Evolutionary conservation across 2,888 invertebrate species (phyloP).

Genomic region (Malthinus flaveolus): DNA sequence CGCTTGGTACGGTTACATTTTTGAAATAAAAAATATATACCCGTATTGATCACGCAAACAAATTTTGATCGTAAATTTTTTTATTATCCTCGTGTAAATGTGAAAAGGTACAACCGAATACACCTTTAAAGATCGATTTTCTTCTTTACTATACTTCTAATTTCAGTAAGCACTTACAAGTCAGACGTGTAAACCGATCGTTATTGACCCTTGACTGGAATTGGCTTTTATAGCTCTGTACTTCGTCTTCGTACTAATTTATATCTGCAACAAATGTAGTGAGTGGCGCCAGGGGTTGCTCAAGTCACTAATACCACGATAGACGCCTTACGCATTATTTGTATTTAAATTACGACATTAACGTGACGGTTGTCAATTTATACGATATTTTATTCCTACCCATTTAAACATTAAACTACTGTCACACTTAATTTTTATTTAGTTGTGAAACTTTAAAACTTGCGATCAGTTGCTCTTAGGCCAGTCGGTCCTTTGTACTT

Average conservation of each 20-base stretch:
- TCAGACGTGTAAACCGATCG: conserved; percentile 51
- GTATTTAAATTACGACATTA: no score
- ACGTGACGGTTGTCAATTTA: no score
- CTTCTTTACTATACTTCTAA: conserved; percentile 43
- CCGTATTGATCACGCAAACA: conserved; percentile 21
- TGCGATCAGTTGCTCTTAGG: no score
- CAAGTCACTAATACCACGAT: neutral
- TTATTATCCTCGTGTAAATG: neutral
- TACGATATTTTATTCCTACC: no score
- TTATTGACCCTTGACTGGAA: conserved; percentile 49
- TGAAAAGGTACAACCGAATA: no score
- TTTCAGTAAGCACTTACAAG: conserved; percentile 45
- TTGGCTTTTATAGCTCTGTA: conserved; percentile 46
- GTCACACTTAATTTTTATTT: no score
- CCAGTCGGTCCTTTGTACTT: no score
- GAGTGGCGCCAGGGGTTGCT: conserved; percentile 22
- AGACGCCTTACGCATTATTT: no score
- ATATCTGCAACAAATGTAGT: conserved; percentile 36
- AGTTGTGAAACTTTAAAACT: no score
- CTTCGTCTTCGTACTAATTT: conserved; percentile 42
- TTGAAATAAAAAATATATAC: conserved; percentile 10
- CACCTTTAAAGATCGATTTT: conserved; percentile 39
- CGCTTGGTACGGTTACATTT: conserved; percentile 39
- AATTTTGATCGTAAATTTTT: conserved; percentile 5
- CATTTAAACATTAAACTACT: no score